These are phyloP conservation scores for Chloromyia formosa DNA, from an alignment of 2,888 invertebrate species.

Conservation along the genomic window DNA sequence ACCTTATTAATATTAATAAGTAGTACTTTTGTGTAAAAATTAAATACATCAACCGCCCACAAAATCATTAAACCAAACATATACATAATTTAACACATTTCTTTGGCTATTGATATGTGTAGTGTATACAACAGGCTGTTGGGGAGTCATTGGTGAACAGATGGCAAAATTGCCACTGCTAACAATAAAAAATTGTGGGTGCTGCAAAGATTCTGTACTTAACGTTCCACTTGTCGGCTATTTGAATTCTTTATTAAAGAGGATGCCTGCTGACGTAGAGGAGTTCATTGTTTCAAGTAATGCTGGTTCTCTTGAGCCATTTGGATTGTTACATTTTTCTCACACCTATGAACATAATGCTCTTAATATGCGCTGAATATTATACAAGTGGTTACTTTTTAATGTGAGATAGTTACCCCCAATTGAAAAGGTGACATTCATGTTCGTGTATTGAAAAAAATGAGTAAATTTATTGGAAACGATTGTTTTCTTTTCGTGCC, in stretches of 20 bases:
- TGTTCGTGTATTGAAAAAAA: too few relatives aligned
- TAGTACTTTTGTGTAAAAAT: background rate
- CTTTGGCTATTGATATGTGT: background rate
- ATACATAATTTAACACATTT: background rate
- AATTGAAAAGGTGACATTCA: too few relatives aligned
- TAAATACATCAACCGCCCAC: constrained; percentile 6
- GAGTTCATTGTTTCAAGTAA: background rate
- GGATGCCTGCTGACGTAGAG: background rate
- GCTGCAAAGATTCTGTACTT: background rate
- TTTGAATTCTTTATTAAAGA: background rate
- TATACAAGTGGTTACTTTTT: too few relatives aligned
- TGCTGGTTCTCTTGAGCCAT: background rate
- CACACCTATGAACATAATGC: background rate
- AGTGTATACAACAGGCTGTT: background rate
- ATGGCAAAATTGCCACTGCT: background rate
- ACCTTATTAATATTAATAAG: constrained; percentile 11
- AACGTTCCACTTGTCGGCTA: background rate
- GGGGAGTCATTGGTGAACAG: background rate
- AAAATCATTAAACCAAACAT: constrained; percentile 1
- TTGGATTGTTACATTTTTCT: constrained; percentile 7
- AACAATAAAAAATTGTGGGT: background rate
- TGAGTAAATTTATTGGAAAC: too few relatives aligned
- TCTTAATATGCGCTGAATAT: too few relatives aligned
- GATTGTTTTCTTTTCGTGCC: too few relatives aligned
- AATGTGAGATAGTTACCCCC: too few relatives aligned